Conservation (phyloP, 2,113 vertebrate genomes). For the Romanogobio albipinnatus region DNA sequence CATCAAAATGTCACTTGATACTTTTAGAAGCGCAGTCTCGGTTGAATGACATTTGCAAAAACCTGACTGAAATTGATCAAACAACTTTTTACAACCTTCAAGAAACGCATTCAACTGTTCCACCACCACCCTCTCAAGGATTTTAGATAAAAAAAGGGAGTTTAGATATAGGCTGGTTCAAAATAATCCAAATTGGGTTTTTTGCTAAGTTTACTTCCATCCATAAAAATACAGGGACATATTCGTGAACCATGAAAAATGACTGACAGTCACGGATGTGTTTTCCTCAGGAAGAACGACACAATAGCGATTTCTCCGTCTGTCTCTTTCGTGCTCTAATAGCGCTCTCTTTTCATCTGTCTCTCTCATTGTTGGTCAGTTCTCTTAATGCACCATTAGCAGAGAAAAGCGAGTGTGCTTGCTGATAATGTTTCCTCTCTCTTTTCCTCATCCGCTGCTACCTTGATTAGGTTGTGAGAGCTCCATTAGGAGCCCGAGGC, state of each 20-base stretch:
- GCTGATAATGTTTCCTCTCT: constrained; percentile 17
- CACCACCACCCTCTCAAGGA: no score
- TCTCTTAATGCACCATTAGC: constrained; percentile 41
- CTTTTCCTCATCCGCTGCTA: background rate
- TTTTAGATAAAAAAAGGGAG: no score
- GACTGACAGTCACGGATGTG: constrained; percentile 64
- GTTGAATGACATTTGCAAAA: no score
- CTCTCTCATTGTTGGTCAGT: constrained; percentile 21
- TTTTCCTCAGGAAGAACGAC: constrained; percentile 28
- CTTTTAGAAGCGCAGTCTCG: no score
- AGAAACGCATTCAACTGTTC: no score
- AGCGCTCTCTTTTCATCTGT: background rate
- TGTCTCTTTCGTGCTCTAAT: background rate
- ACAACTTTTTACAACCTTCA: no score
- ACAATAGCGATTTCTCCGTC: background rate
- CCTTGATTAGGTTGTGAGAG: constrained; percentile 34
- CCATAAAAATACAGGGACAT: background rate
- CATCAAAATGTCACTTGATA: no score
- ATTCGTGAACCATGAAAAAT: constrained; percentile 37
- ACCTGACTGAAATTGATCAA: no score
- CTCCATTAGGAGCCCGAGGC: constrained; percentile 43
- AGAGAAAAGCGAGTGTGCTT: constrained; percentile 23
- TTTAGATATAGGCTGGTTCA: no score
- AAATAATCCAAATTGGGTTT: no score
- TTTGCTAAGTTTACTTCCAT: background rate